Percentiles rank a stretch among this genome's conserved stretches.
Evolutionary conservation across 2,888 invertebrate species (phyloP).

Genomic region (Rotaria magnacalcarata): DNA sequence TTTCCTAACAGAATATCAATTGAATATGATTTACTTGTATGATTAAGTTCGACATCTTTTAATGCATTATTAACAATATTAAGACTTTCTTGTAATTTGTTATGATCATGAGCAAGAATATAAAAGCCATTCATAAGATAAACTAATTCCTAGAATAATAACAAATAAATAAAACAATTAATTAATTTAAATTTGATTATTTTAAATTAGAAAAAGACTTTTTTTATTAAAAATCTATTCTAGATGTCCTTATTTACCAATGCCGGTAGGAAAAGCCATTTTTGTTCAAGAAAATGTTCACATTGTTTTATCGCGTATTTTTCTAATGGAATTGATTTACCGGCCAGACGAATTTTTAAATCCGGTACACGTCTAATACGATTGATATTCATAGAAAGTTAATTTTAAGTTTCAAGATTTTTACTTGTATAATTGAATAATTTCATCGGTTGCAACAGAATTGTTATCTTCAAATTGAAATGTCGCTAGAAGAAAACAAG

Average conservation of each 20-base stretch:
- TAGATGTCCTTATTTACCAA: conserved; percentile 60
- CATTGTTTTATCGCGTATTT: conserved; percentile 86
- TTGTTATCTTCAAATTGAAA: conserved; percentile 29
- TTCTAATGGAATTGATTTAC: conserved; percentile 92
- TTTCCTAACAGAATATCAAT: background rate
- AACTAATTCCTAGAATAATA: conserved; percentile 68
- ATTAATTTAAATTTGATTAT: too few species aligned
- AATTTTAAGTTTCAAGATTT: too few species aligned
- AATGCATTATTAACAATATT: conserved; percentile 56
- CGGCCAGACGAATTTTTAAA: conserved; percentile 82
- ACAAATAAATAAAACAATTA: too few species aligned
- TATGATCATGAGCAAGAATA: conserved; percentile 70
- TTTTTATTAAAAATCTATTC: too few species aligned
- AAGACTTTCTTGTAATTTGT: conserved; percentile 59
- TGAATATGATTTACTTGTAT: background rate
- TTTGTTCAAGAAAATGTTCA: conserved; percentile 72
- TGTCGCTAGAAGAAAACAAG: conserved; percentile 64
- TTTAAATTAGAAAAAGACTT: too few species aligned
- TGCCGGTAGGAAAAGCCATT: conserved; percentile 73
- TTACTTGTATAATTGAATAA: conserved; percentile 26
- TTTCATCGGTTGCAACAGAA: background rate
- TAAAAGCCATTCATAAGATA: conserved; percentile 88
- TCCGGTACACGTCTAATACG: conserved; percentile 70
- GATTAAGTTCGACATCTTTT: conserved; percentile 49
- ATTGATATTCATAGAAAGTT: background rate